Conservation (phyloP, 2,797 vertebrate genomes). For the Cossypha heuglini region DNA sequence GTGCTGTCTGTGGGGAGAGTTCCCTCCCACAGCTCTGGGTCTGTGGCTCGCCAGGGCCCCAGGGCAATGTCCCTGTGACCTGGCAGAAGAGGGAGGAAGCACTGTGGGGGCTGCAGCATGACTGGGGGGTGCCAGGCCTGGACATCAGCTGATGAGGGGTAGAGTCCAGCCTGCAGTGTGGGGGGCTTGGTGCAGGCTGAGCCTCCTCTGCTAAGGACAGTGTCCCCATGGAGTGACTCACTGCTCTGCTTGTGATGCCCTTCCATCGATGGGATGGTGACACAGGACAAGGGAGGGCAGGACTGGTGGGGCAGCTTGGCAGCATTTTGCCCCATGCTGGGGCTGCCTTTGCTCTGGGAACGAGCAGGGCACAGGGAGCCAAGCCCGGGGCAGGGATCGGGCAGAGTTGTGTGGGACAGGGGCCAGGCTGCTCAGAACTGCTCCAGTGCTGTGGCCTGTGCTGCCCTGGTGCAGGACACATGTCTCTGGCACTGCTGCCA, state of each 20-base stretch:
- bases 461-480: background rate
- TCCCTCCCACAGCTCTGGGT: background rate
- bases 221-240: rapidly evolving
- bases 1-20: background rate
- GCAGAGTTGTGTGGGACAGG: background rate
- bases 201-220: rapidly evolving
- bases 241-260: background rate
- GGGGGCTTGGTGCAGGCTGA: background rate
- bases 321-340: background rate
- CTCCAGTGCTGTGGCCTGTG: background rate
- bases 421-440: background rate
- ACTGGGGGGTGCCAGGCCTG: background rate
- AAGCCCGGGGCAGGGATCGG: rapidly evolving
- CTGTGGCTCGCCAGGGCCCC: rapidly evolving
- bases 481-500: background rate
- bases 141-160: background rate
- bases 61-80: background rate
- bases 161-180: background rate
- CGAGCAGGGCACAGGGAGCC: rapidly evolving
- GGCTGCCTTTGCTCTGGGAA: background rate
- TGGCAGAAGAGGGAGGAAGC: background rate
- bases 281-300: rapidly evolving
- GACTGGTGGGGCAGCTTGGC: background rate
- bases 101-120: rapidly evolving
- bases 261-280: rapidly evolving